phyloP scores from a whole-genome alignment of 1,140 invertebrate species.

The Chlorops oryzae region DNA sequence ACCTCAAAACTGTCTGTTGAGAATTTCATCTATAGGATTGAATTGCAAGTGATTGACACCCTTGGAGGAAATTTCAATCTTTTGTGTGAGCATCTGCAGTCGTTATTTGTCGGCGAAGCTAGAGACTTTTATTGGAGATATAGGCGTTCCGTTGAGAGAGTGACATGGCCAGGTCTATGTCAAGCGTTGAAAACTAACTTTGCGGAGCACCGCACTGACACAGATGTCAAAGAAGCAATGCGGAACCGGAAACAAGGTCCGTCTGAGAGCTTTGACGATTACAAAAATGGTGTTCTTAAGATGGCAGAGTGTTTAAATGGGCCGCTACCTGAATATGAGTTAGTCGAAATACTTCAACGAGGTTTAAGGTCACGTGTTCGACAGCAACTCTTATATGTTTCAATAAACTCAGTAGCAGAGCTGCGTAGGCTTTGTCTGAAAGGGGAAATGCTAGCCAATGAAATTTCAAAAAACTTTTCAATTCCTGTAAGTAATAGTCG shows the following conservation, averaged over 20 bases:
- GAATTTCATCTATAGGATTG: constrained; percentile 4
- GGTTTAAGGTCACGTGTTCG: not conserved
- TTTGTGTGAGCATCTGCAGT: not conserved
- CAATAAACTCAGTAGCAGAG: not conserved
- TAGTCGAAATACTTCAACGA: not conserved
- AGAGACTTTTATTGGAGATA: not conserved
- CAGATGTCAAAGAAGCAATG: not conserved
- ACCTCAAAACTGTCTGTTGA: not conserved
- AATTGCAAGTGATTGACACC: constrained; percentile 1
- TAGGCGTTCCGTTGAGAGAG: not conserved
- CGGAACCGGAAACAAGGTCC: no score
- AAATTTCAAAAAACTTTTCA: no score
- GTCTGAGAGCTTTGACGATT: no score
- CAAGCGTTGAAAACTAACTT: not conserved
- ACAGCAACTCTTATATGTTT: not conserved
- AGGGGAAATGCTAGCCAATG: not conserved
- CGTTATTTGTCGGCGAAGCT: not conserved
- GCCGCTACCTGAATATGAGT: no score
- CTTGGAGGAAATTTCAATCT: not conserved
- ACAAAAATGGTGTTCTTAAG: no score
- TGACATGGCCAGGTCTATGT: not conserved
- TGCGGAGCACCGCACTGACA: not conserved
- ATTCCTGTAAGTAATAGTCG: no score
- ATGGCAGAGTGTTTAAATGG: no score
- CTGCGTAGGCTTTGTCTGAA: not conserved